Conservation (phyloP, 2,797 vertebrate genomes). For the Pyrocephalus nanus region DNA sequence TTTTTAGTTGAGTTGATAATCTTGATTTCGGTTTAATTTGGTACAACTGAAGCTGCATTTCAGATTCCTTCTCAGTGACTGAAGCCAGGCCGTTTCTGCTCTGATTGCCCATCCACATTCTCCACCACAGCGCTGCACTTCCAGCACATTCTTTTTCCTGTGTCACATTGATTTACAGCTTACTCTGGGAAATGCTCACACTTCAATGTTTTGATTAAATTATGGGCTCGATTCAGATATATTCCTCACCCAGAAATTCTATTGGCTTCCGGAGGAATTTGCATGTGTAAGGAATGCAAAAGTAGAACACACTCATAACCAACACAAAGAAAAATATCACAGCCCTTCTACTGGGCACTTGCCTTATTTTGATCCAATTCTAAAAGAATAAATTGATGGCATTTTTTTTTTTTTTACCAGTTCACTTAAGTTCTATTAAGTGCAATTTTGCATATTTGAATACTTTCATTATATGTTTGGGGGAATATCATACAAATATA, state of each 20-base stretch:
- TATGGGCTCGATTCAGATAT: neutral
- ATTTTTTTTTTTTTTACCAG: neutral
- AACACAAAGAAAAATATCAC: neutral
- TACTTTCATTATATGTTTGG: neutral
- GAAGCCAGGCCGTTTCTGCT: neutral
- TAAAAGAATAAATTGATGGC: neutral
- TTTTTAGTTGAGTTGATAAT: neutral
- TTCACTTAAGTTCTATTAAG: neutral
- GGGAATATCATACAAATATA: neutral
- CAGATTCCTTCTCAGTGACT: neutral
- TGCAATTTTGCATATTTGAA: neutral
- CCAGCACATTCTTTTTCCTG: neutral
- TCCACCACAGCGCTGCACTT: neutral
- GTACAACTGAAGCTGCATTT: neutral
- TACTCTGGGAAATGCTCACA: neutral
- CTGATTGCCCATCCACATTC: neutral
- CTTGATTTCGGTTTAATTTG: neutral
- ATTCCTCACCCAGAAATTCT: neutral
- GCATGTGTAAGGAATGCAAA: neutral
- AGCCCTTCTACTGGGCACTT: neutral
- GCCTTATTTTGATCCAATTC: neutral
- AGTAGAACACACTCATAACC: accelerated
- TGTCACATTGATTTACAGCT: neutral
- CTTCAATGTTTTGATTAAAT: neutral
- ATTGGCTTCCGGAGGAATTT: neutral